Percentiles rank a stretch among this genome's conserved stretches.
phyloP scores from a whole-genome alignment of 2,888 invertebrate genomes.

The Agelastica alni region DNA sequence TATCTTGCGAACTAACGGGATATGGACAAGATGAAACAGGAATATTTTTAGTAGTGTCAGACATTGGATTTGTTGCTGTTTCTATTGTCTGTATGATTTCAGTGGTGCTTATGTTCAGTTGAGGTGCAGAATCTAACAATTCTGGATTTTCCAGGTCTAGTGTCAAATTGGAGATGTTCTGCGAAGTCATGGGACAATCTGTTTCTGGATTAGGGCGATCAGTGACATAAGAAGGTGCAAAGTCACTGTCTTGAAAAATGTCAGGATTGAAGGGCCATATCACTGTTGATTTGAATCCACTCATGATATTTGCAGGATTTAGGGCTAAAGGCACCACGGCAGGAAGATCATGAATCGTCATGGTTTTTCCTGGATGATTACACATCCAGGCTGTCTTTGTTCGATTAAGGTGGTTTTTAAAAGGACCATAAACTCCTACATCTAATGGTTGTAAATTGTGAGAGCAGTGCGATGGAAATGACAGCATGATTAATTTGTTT shows the following conservation, averaged over 20 bases:
- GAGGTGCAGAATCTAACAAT: neutral
- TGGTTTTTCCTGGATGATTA: conserved; percentile 33
- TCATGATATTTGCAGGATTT: conserved; percentile 5
- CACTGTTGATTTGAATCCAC: conserved; percentile 35
- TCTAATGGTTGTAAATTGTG: conserved; percentile 37
- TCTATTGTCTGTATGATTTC: neutral
- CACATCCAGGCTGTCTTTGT: conserved; percentile 10
- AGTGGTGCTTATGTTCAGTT: neutral
- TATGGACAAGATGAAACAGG: too few relatives aligned
- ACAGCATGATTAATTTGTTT: conserved; percentile 5
- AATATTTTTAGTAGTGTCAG: too few relatives aligned
- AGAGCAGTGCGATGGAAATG: conserved; percentile 41
- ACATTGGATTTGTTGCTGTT: neutral
- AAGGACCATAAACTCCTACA: conserved; percentile 32
- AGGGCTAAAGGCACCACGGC: conserved; percentile 35
- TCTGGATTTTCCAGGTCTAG: neutral
- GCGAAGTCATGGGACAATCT: neutral
- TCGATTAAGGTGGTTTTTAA: conserved; percentile 17
- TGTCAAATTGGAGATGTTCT: neutral
- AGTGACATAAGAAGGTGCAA: conserved; percentile 25
- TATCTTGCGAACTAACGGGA: too few relatives aligned
- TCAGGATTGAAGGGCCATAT: conserved; percentile 33
- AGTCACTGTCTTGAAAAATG: conserved; percentile 26
- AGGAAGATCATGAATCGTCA: conserved; percentile 32
- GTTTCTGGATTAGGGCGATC: conserved; percentile 2